These are phyloP conservation scores for Corythoichthys haematopterus DNA, from an alignment of 2,113 vertebrate genomes.

Conservation along the genomic window DNA sequence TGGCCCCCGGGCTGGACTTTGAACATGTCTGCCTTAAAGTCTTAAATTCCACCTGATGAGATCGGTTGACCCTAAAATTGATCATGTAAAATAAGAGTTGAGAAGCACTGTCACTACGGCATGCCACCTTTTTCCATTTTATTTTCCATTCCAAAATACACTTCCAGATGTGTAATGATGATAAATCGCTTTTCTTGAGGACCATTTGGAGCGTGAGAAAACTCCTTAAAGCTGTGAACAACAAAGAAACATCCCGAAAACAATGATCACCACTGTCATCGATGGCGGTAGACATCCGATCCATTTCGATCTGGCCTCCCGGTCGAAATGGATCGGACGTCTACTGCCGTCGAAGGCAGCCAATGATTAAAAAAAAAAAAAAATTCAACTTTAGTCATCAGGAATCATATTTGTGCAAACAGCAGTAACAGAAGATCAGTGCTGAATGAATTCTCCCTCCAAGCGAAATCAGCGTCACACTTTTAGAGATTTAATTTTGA, in stretches of 20 bases:
- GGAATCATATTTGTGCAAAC: slow-evolving; percentile 52
- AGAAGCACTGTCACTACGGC: not conserved
- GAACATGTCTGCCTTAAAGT: too few relatives aligned
- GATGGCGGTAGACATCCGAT: too few relatives aligned
- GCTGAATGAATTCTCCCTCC: not conserved
- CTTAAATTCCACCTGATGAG: too few relatives aligned
- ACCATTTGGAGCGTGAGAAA: slow-evolving; percentile 15
- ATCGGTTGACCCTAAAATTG: too few relatives aligned
- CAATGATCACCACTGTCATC: too few relatives aligned
- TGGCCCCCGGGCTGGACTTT: too few relatives aligned
- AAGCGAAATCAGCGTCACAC: not conserved
- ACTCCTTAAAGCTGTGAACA: slow-evolving; percentile 12
- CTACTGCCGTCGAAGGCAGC: too few relatives aligned
- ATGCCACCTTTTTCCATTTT: slow-evolving; percentile 19
- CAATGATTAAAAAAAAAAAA: not conserved
- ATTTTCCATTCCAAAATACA: slow-evolving; percentile 39
- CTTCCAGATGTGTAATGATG: slow-evolving; percentile 23
- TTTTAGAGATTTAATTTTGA: slow-evolving; percentile 8
- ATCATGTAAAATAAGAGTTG: too few relatives aligned
- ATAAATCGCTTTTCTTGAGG: slow-evolving; percentile 8
- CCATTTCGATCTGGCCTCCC: too few relatives aligned
- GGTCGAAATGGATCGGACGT: too few relatives aligned
- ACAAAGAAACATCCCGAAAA: not conserved
- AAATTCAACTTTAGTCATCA: slow-evolving; percentile 4
- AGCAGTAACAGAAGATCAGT: slow-evolving; percentile 44